phyloP scores from a whole-genome alignment of 2,888 invertebrate species.

The Pyrrhia umbra region DNA sequence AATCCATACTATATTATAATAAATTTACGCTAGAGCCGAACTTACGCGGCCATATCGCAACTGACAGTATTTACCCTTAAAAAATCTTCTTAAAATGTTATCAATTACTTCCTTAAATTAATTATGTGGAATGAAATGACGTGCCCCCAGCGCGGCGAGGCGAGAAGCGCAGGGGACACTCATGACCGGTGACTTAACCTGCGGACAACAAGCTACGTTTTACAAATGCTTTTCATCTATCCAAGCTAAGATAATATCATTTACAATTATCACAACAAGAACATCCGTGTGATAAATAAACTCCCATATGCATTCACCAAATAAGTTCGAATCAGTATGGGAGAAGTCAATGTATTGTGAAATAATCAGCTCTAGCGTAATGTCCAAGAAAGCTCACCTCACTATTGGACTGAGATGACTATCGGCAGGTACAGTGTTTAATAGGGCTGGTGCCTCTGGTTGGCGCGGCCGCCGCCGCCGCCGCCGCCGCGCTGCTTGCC shows the following conservation, averaged over 20 bases:
- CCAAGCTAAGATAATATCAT: conserved; percentile 4
- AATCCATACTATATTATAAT: conserved; percentile 89
- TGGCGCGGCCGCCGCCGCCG: conserved; percentile 93
- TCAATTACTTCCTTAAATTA: conserved; percentile 87
- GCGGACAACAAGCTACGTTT: conserved; percentile 70
- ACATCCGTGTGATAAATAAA: too few species aligned
- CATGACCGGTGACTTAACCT: conserved; percentile 89
- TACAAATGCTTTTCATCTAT: conserved; percentile 12
- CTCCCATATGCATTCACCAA: too few species aligned
- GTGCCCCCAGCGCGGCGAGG: conserved; percentile 84
- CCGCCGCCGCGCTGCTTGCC: conserved; percentile 96
- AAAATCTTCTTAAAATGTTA: conserved; percentile 85
- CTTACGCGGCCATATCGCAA: conserved; percentile 76
- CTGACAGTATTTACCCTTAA: conserved; percentile 85
- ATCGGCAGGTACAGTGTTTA: conserved; percentile 89
- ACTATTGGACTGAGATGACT: conserved; percentile 88
- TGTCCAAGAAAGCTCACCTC: conserved; percentile 74
- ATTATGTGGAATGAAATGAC: conserved; percentile 90
- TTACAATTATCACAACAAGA: not conserved
- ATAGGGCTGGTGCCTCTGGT: conserved; percentile 97
- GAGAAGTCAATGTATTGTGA: too few species aligned
- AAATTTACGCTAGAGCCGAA: conserved; percentile 82
- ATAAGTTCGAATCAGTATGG: too few species aligned
- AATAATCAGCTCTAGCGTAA: conserved; percentile 18
- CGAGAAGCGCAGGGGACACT: conserved; percentile 79